Conservation (phyloP, 2,888 invertebrate genomes). For the Ctenicera cuprea region DNA sequence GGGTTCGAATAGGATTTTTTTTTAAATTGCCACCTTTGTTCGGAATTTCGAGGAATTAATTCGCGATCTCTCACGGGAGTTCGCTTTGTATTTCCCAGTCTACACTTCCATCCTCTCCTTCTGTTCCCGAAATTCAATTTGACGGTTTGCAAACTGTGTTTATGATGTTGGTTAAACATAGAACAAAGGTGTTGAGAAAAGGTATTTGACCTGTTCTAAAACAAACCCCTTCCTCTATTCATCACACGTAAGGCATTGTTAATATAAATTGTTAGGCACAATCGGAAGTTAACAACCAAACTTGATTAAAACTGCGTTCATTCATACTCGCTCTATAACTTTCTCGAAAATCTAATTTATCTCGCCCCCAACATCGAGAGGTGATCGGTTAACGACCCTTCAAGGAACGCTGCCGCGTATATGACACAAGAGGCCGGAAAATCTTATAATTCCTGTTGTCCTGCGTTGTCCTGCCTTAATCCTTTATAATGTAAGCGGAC, state of each 20-base stretch:
- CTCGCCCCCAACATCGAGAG: background rate
- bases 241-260: slow-evolving; percentile 7
- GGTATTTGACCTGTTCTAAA: slow-evolving; percentile 14
- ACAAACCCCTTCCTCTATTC: slow-evolving; percentile 1
- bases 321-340: background rate
- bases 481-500: slow-evolving; percentile 24
- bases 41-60: background rate
- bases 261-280: background rate
- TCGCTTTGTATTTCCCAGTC: background rate
- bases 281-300: slow-evolving; percentile 23
- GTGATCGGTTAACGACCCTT: slow-evolving; percentile 27
- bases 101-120: background rate
- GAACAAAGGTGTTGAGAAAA: background rate
- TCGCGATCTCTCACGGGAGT: background rate
- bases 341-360: slow-evolving; percentile 5
- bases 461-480: slow-evolving; percentile 24
- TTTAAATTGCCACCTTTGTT: background rate
- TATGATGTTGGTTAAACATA: background rate
- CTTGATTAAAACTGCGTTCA: slow-evolving; percentile 18
- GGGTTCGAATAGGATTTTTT: no score
- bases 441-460: slow-evolving; percentile 31
- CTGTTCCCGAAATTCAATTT: slow-evolving; percentile 14
- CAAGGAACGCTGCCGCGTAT: slow-evolving; percentile 6
- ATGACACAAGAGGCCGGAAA: slow-evolving; percentile 14
- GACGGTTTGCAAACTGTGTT: slow-evolving; percentile 14